These are phyloP conservation scores for Stegodyphus mimosarum DNA, from an alignment of 1,140 invertebrate species.

Conservation along the genomic window DNA sequence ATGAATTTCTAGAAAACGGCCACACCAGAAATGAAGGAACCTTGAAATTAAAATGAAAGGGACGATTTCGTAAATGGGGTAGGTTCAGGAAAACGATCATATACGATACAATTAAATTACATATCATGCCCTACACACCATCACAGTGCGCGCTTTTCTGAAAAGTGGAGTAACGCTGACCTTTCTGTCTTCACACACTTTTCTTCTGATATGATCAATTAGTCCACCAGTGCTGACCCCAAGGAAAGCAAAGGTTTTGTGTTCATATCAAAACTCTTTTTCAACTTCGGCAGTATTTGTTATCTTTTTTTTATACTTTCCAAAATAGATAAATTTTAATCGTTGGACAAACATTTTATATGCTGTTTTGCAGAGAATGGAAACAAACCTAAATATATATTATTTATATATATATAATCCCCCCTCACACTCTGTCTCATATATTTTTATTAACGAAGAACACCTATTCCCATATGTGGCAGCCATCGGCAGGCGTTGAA, in stretches of 20 bases:
- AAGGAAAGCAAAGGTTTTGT: slow-evolving; percentile 18
- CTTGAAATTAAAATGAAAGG: not conserved
- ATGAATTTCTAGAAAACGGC: not conserved
- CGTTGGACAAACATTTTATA: slow-evolving; percentile 49
- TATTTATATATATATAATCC: slow-evolving; percentile 25
- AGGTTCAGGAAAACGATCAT: slow-evolving; percentile 10
- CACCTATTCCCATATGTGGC: slow-evolving; percentile 9
- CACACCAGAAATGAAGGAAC: not conserved
- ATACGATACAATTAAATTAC: slow-evolving; percentile 45
- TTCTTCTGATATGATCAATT: slow-evolving; percentile 41
- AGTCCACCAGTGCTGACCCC: slow-evolving; percentile 13
- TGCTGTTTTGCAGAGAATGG: slow-evolving; percentile 42
- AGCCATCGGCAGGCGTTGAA: slow-evolving; percentile 22
- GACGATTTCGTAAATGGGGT: slow-evolving; percentile 8
- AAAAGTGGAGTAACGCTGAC: slow-evolving; percentile 19
- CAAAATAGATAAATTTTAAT: slow-evolving; percentile 59
- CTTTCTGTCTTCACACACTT: slow-evolving; percentile 5
- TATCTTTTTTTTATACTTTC: slow-evolving; percentile 23
- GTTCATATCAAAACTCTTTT: slow-evolving; percentile 40
- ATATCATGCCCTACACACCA: slow-evolving; percentile 24
- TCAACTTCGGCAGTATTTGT: slow-evolving; percentile 33
- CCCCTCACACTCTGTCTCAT: not conserved
- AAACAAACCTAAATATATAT: slow-evolving; percentile 52
- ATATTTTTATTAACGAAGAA: not conserved
- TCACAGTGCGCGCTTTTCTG: not conserved